These are phyloP conservation scores for Tuberolachnus salignus DNA, from an alignment of 2,888 invertebrate species.

Conservation along the genomic window DNA sequence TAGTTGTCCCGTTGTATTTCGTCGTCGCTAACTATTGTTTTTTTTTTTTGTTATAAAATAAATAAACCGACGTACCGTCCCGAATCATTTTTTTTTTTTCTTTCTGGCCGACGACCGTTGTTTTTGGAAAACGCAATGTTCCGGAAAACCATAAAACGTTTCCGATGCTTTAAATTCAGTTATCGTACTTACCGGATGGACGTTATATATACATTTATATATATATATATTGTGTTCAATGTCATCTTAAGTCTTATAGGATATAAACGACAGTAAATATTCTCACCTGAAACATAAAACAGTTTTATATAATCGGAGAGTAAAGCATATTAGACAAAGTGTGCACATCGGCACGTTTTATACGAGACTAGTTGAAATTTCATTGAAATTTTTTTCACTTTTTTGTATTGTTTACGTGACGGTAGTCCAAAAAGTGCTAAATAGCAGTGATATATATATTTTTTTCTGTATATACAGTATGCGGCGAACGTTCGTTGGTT, in stretches of 20 bases:
- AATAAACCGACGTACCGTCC: neutral
- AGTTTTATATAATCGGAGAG: too few species aligned
- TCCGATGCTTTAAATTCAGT: conserved; percentile 23
- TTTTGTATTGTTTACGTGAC: too few species aligned
- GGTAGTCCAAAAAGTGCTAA: too few species aligned
- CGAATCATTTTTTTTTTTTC: neutral
- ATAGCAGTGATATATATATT: too few species aligned
- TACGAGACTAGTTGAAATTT: too few species aligned
- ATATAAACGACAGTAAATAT: neutral
- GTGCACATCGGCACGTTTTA: too few species aligned
- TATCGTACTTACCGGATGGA: conserved; percentile 41
- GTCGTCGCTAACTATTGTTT: too few species aligned
- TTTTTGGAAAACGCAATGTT: neutral
- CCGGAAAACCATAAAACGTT: conserved; percentile 32
- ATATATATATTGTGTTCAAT: neutral
- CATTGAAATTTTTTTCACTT: too few species aligned
- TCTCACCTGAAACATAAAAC: conserved; percentile 41
- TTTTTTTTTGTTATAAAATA: neutral
- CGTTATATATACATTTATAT: conserved; percentile 1
- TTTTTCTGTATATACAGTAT: too few species aligned
- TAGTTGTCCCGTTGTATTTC: too few species aligned
- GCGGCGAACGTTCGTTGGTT: too few species aligned
- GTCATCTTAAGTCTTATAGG: neutral
- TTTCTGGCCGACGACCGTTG: neutral
- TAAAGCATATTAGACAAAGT: too few species aligned